These are phyloP conservation scores for Monodelphis domestica DNA, from an alignment of 2,797 vertebrate species.

Conservation along the genomic window DNA sequence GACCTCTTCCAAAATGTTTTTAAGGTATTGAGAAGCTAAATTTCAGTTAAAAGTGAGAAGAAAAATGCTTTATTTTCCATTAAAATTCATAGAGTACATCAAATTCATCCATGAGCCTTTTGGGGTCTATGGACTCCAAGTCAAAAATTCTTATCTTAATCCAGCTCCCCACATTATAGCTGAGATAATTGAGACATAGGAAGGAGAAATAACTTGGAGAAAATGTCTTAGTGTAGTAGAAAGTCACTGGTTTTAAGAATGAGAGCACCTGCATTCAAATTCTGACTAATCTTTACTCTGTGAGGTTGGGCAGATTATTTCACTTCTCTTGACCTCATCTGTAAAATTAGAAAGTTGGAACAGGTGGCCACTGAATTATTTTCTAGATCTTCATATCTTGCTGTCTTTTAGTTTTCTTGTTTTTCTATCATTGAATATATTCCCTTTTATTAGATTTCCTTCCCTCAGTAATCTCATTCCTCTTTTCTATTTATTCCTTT, in stretches of 20 bases:
- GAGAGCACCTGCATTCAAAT: not conserved
- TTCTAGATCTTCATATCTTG: not conserved
- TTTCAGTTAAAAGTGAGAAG: not conserved
- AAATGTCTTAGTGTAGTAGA: not conserved
- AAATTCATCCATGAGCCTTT: not conserved
- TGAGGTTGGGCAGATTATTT: not conserved
- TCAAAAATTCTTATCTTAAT: not conserved
- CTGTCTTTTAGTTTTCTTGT: not conserved
- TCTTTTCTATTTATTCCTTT: conserved; percentile 18
- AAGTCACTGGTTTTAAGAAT: not conserved
- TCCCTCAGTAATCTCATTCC: not conserved
- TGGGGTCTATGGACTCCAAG: not conserved
- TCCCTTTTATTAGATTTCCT: not conserved
- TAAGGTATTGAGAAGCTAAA: not conserved
- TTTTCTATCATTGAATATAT: not conserved
- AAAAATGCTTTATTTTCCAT: not conserved
- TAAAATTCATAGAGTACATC: not conserved
- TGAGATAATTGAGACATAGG: not conserved
- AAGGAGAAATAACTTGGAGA: not conserved
- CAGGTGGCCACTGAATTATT: conserved; percentile 6
- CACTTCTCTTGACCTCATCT: not conserved
- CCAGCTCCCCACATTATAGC: not conserved
- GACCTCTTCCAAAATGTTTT: not conserved
- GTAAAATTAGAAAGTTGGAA: not conserved
- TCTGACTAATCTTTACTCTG: not conserved